Conservation (phyloP, 2,113 vertebrate genomes). For the Buteo buteo region DNA sequence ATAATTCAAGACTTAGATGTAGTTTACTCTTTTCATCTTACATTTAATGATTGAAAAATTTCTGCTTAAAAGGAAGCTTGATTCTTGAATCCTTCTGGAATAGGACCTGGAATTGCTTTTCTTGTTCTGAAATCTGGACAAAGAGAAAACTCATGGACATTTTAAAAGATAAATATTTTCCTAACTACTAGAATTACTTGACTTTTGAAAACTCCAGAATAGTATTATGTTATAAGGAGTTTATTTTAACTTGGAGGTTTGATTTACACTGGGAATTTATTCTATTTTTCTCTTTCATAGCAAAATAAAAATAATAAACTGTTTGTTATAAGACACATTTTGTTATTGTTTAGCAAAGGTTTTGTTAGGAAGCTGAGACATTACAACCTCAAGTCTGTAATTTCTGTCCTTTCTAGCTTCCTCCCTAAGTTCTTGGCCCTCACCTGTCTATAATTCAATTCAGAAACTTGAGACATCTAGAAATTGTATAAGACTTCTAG, state of each 20-base stretch:
- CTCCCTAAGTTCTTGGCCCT: background rate
- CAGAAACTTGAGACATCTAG: background rate
- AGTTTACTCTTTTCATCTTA: background rate
- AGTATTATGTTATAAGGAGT: background rate
- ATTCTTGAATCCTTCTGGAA: background rate
- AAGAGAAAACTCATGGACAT: background rate
- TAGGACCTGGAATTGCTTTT: background rate
- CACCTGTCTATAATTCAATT: background rate
- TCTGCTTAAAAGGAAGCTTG: background rate
- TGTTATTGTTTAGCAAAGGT: background rate
- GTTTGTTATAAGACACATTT: background rate
- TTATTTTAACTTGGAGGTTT: background rate
- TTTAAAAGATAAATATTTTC: background rate
- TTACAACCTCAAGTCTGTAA: background rate
- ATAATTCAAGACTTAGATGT: background rate
- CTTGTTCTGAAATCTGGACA: background rate
- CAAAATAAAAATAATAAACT: background rate
- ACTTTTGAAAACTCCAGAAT: background rate
- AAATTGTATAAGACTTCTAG: background rate
- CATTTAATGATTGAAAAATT: background rate
- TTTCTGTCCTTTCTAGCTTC: background rate
- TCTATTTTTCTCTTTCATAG: background rate
- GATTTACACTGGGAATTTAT: background rate
- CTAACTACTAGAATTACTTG: background rate
- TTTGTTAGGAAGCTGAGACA: background rate